Conservation (phyloP, 2,888 invertebrate species). For the Linnaemya vulpina region DNA sequence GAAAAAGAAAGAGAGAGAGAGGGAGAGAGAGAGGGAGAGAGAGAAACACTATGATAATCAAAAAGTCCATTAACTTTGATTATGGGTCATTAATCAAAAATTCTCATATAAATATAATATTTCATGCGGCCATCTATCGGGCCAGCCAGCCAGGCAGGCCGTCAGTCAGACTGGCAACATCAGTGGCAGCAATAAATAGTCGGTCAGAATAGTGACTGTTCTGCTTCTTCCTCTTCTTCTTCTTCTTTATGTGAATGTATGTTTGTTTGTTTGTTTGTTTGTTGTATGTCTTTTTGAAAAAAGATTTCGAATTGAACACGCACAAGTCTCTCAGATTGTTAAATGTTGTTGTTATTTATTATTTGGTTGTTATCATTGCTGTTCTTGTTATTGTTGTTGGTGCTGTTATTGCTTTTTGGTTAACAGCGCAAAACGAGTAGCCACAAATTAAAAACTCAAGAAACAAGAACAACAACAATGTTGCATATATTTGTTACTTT, state of each 20-base stretch:
- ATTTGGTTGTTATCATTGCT: slow-evolving; percentile 47
- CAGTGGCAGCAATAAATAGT: slow-evolving; percentile 46
- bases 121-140: slow-evolving; percentile 44
- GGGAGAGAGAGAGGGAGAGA: too few relatives aligned
- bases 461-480: slow-evolving; percentile 47
- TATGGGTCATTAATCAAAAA: slow-evolving; percentile 72
- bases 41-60: slow-evolving; percentile 69
- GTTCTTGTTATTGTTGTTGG: slow-evolving; percentile 6
- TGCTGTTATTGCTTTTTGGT: slow-evolving; percentile 48
- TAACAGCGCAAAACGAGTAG: slow-evolving; percentile 69
- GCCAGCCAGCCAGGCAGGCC: slow-evolving; percentile 19
- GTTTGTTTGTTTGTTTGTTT: too few relatives aligned
- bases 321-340: slow-evolving; percentile 36
- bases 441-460: slow-evolving; percentile 69
- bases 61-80: slow-evolving; percentile 72
- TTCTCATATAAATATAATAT: slow-evolving; percentile 72
- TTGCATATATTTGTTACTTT: slow-evolving; percentile 43
- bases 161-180: slow-evolving; percentile 56
- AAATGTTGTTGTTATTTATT: slow-evolving; percentile 55
- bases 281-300: slow-evolving; percentile 9
- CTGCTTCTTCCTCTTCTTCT: not conserved
- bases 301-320: slow-evolving; percentile 34
- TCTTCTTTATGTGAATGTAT: not conserved
- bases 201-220: slow-evolving; percentile 34
- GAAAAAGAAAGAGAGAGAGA: not conserved